These are phyloP conservation scores for Andricus quercusramuli DNA, from an alignment of 2,888 invertebrate genomes.

Conservation along the genomic window DNA sequence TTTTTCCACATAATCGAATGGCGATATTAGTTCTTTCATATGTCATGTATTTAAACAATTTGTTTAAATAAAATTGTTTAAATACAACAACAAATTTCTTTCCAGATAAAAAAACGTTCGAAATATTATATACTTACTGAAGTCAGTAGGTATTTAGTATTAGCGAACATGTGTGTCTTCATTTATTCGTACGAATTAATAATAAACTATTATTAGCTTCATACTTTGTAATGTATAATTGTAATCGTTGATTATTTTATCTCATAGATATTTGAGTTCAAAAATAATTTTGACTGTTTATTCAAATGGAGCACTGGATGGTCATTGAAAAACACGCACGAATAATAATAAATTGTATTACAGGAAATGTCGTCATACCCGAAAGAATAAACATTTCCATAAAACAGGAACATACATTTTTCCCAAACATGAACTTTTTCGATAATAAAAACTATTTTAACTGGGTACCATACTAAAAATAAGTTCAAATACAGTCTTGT, in stretches of 20 bases:
- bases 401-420: neutral
- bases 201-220: neutral
- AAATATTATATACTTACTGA: too few relatives aligned
- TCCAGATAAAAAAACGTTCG: too few relatives aligned
- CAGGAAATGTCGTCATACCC: conserved; percentile 4
- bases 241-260: conserved; percentile 15
- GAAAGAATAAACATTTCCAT: neutral
- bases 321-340: conserved; percentile 28
- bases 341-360: neutral
- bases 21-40: too few relatives aligned
- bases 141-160: too few relatives aligned
- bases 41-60: too few relatives aligned
- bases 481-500: neutral
- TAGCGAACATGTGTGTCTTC: too few relatives aligned
- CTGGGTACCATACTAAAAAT: neutral
- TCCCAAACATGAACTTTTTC: too few relatives aligned
- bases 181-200: too few relatives aligned
- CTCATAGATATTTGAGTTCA: neutral
- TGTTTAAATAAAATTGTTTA: too few relatives aligned
- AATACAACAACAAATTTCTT: too few relatives aligned
- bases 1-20: too few relatives aligned
- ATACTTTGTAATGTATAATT: neutral
- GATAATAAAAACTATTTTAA: too few relatives aligned
- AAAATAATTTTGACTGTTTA: conserved; percentile 29
- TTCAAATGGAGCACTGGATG: neutral